Evolutionary conservation across 2,797 vertebrate genomes (phyloP).

Genomic region (Pangasius sanitwongsei): DNA sequence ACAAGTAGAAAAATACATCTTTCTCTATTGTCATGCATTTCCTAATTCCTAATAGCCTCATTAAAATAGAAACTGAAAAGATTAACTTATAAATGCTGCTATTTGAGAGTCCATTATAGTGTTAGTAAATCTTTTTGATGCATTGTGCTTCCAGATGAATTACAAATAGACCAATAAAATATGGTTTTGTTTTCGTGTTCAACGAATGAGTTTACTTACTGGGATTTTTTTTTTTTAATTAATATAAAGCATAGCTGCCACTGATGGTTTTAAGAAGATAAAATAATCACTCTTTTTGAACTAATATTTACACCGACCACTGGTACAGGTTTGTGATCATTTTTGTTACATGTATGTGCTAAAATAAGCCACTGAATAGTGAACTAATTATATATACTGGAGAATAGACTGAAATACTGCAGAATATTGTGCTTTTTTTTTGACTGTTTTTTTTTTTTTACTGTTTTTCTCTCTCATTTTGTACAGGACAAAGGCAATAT

Average conservation of each 20-base stretch:
- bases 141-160: constrained; percentile 38
- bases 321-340: not conserved
- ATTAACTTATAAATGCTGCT: constrained; percentile 48
- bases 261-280: not conserved
- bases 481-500: constrained; percentile 96
- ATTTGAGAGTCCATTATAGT: constrained; percentile 43
- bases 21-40: constrained; percentile 33
- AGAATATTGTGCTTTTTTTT: not conserved
- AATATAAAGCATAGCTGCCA: not conserved
- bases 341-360: not conserved
- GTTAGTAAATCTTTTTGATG: constrained; percentile 51
- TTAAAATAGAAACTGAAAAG: constrained; percentile 52
- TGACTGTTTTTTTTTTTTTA: not conserved
- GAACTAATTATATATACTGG: not conserved
- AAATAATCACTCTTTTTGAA: not conserved
- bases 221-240: not conserved
- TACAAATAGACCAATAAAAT: constrained; percentile 42
- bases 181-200: constrained; percentile 42
- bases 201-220: not conserved
- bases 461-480: constrained; percentile 20
- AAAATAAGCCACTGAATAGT: constrained; percentile 15
- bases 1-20: constrained; percentile 20
- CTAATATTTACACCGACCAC: not conserved
- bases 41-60: constrained; percentile 32
- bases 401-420: not conserved